A percentile compares a stretch with the other conserved stretches of the same genome.
Evolutionary conservation across 2,888 invertebrate genomes (phyloP).

Genomic region (Camptogramma bilineatum): DNA sequence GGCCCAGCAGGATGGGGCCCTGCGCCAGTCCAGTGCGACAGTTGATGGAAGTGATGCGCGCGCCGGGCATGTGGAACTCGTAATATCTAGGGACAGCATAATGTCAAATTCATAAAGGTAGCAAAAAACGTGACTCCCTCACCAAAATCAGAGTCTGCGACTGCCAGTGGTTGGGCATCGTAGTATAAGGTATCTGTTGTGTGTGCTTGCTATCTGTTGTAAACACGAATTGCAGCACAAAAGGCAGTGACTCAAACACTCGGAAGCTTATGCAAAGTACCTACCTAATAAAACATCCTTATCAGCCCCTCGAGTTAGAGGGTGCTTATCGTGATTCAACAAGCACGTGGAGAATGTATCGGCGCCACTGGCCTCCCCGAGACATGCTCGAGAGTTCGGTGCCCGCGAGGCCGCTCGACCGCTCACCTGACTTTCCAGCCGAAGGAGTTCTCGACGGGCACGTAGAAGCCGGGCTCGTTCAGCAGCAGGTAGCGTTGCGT

Average conservation of each 20-base stretch:
- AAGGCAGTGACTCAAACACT: not conserved
- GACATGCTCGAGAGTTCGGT: not conserved
- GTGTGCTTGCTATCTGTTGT: no score
- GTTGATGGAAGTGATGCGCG: conserved; percentile 59
- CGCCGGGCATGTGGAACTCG: conserved; percentile 50
- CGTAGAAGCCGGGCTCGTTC: conserved; percentile 68
- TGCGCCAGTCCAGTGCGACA: conserved; percentile 51
- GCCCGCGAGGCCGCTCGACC: not conserved
- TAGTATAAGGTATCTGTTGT: no score
- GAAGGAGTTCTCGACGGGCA: conserved; percentile 68
- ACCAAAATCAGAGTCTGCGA: no score
- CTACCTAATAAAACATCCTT: not conserved
- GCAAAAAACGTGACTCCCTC: no score
- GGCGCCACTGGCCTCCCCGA: not conserved
- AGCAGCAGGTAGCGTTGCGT: conserved; percentile 67
- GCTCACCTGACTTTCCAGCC: conserved; percentile 72
- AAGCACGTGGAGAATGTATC: not conserved
- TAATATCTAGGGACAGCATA: conserved; percentile 64
- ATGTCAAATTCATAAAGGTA: no score
- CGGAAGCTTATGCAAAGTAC: not conserved
- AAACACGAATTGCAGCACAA: not conserved
- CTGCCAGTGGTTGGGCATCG: no score
- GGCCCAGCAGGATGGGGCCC: conserved; percentile 70
- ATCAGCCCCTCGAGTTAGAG: not conserved
- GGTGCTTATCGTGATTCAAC: not conserved